Conservation (phyloP, 2,113 vertebrate species). For the Laticauda laticaudata region DNA sequence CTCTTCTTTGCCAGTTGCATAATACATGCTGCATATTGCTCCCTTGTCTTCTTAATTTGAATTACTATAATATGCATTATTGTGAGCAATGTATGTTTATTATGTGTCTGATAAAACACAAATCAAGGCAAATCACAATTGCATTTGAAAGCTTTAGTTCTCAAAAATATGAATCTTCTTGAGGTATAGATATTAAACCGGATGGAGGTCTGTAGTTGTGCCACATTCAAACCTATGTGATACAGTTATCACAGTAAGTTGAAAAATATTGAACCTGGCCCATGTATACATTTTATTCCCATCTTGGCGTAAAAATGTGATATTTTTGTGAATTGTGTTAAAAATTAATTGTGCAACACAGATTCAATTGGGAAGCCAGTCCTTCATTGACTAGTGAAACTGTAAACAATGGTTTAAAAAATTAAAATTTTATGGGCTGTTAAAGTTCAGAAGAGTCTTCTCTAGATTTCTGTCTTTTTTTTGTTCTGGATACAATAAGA, state of each 20-base stretch:
- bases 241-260: background rate
- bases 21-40: background rate
- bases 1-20: background rate
- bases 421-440: background rate
- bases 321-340: background rate
- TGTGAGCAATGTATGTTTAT: background rate
- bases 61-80: background rate
- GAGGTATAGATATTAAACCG: background rate
- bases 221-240: background rate
- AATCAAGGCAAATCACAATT: background rate
- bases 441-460: background rate
- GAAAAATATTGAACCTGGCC: background rate
- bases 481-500: background rate
- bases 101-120: background rate
- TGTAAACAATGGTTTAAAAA: background rate
- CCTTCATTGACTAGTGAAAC: background rate
- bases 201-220: background rate
- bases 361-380: background rate
- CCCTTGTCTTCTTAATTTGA: background rate
- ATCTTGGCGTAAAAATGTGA: background rate
- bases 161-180: background rate
- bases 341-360: background rate
- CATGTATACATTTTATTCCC: background rate
- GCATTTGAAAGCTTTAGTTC: background rate
- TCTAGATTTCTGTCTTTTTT: background rate